These are phyloP conservation scores for Dichetophora obliterata DNA, from an alignment of 2,888 invertebrate species.

Conservation along the genomic window DNA sequence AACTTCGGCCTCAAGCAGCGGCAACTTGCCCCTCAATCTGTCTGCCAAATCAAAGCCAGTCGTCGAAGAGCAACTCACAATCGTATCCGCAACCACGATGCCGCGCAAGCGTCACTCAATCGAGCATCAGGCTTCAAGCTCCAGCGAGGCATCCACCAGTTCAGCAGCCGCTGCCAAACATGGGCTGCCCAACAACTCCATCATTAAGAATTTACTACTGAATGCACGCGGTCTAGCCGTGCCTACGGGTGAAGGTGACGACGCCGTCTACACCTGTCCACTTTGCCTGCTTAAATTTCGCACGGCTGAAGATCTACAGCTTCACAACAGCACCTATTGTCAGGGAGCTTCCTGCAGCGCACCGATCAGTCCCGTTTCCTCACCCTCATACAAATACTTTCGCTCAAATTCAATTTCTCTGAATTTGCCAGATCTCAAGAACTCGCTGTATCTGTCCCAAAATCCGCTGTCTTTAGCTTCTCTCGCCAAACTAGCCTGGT, in stretches of 20 bases:
- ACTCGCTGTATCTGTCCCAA: conserved; percentile 65
- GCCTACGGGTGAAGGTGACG: conserved; percentile 73
- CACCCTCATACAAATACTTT: conserved; percentile 71
- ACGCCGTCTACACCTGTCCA: conserved; percentile 79
- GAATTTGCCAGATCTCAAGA: conserved; percentile 72
- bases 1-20: conserved; percentile 10
- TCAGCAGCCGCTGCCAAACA: conserved; percentile 12
- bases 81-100: background rate
- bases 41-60: conserved; percentile 57
- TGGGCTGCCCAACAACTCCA: conserved; percentile 76
- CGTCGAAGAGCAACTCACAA: background rate
- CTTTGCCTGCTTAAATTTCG: conserved; percentile 84
- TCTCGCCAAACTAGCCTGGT: conserved; percentile 68
- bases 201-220: conserved; percentile 83
- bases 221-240: conserved; percentile 74
- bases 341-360: conserved; percentile 74
- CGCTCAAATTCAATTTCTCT: conserved; percentile 75
- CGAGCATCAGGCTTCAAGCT: conserved; percentile 49
- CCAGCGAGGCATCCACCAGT: conserved; percentile 43
- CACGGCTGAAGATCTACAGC: conserved; percentile 84
- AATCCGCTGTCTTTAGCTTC: conserved; percentile 61
- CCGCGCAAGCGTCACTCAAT: conserved; percentile 57
- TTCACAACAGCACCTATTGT: conserved; percentile 85
- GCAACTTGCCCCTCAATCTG: conserved; percentile 57
- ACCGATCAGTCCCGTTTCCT: conserved; percentile 66